Evolutionary conservation across 2,113 vertebrate genomes (phyloP).

Genomic region (Microcebus lehilahytsara): DNA sequence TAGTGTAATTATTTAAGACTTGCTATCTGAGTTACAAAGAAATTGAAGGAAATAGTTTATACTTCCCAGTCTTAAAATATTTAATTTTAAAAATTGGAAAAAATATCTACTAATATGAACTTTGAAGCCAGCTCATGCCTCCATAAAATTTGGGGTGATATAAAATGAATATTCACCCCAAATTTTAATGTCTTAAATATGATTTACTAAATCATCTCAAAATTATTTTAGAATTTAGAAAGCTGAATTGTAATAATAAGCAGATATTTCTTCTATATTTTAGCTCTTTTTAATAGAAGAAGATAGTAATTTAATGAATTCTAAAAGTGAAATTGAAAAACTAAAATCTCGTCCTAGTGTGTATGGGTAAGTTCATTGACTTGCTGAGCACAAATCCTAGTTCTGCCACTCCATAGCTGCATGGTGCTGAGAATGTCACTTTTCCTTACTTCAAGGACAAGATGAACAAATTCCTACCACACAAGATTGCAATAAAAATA

Average conservation of each 20-base stretch:
- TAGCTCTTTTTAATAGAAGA: not conserved
- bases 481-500: not conserved
- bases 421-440: not conserved
- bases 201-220: not conserved
- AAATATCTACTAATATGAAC: not conserved
- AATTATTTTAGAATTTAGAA: conserved; percentile 13
- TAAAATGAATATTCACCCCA: conserved; percentile 3
- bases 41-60: conserved; percentile 29
- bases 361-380: not conserved
- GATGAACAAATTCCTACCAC: not conserved
- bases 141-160: not conserved
- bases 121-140: not conserved
- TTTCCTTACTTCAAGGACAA: not conserved
- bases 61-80: not conserved
- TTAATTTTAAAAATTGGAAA: conserved; percentile 34
- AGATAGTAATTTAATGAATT: not conserved
- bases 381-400: not conserved
- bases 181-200: not conserved
- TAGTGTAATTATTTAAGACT: conserved; percentile 18
- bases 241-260: not conserved
- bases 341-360: not conserved
- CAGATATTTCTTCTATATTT: not conserved
- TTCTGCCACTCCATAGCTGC: not conserved
- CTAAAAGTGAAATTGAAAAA: not conserved
- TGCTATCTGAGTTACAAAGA: conserved; percentile 20